Evolutionary conservation across 2,888 invertebrate genomes (phyloP).

Genomic region (Pandemis cinnamomeana): DNA sequence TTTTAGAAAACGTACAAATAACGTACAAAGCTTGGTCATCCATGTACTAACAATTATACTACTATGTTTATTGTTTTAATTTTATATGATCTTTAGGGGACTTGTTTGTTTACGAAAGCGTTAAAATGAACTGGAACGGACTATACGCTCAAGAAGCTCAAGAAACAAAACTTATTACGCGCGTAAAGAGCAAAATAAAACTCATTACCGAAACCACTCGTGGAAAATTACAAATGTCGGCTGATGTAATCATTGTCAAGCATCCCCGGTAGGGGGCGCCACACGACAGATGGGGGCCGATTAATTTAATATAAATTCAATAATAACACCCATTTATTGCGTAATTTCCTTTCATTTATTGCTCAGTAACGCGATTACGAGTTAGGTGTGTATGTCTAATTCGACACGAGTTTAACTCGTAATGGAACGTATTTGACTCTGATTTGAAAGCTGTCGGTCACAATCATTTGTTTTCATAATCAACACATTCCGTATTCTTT

Average conservation of each 20-base stretch:
- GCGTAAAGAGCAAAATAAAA: conserved; percentile 20
- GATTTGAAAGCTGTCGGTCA: not conserved
- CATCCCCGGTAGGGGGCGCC: conserved; percentile 50
- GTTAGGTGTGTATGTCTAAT: conserved; percentile 31
- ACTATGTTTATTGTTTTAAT: too few relatives aligned
- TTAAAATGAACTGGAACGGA: too few relatives aligned
- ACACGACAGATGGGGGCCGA: conserved; percentile 79
- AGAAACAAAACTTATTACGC: not conserved
- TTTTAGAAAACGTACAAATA: too few relatives aligned
- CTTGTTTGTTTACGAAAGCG: too few relatives aligned
- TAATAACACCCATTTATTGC: conserved; percentile 83
- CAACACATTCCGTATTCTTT: too few relatives aligned
- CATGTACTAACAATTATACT: too few relatives aligned
- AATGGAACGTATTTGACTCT: not conserved
- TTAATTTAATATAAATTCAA: conserved; percentile 84
- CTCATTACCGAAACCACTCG: conserved; percentile 33
- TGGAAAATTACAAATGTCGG: conserved; percentile 49
- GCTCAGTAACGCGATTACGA: conserved; percentile 76
- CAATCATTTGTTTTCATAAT: not conserved
- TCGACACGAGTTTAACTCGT: conserved; percentile 3
- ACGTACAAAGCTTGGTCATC: too few relatives aligned
- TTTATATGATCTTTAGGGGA: too few relatives aligned
- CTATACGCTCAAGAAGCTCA: not conserved
- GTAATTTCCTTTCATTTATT: conserved; percentile 84
- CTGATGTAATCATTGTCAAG: conserved; percentile 55